Percentiles rank a stretch among this genome's conserved stretches.
Conservation (phyloP, 2,113 vertebrate species). For the Entomyzon cyanotis region DNA sequence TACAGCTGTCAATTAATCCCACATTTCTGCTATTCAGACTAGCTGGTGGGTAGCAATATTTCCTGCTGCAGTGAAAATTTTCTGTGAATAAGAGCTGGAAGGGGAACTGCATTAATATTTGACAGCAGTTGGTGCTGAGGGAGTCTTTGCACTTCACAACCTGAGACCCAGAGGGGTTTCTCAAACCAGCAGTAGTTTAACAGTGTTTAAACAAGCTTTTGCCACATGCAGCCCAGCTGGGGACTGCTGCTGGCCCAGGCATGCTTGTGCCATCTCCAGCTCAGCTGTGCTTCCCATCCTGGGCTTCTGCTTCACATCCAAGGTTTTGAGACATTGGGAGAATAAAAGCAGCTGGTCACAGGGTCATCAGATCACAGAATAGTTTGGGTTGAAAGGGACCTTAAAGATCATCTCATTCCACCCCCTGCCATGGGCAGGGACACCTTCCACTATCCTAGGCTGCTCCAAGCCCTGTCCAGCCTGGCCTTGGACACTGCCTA, state of each 20-base stretch:
- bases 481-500: not conserved
- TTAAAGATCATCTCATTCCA: not conserved
- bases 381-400: not conserved
- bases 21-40: conserved; percentile 28
- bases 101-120: conserved; percentile 49
- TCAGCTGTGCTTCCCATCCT: not conserved
- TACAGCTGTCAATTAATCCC: conserved; percentile 48
- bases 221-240: not conserved
- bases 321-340: not conserved
- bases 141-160: conserved; percentile 28
- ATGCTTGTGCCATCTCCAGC: not conserved
- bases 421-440: not conserved
- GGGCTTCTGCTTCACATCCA: not conserved
- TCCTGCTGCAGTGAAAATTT: conserved; percentile 38
- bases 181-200: conserved; percentile 14
- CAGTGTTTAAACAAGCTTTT: conserved; percentile 10
- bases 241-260: not conserved
- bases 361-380: not conserved
- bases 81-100: conserved; percentile 52
- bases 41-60: conserved; percentile 44
- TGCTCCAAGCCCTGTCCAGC: rapidly evolving
- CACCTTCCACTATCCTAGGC: rapidly evolving
- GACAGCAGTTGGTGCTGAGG: conserved; percentile 40
- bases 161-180: not conserved
- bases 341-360: not conserved